Conservation (phyloP, 2,113 vertebrate species). For the Pagrus major region DNA sequence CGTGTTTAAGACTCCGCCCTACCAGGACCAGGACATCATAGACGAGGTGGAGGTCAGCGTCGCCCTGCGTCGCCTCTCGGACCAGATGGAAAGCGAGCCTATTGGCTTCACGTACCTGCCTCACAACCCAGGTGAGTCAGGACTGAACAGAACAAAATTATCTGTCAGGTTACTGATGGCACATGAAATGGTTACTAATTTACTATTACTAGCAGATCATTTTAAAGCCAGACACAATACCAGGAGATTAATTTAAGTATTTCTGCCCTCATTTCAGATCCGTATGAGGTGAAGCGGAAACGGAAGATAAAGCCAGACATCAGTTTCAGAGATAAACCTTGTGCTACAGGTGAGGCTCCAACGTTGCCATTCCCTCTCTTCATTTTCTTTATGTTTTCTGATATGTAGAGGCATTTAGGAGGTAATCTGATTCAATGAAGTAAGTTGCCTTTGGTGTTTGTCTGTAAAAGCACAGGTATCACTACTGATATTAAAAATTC, state of each 20-base stretch:
- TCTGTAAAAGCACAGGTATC: background rate
- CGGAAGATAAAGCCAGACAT: constrained; percentile 79
- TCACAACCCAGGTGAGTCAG: constrained; percentile 83
- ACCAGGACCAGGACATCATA: constrained; percentile 87
- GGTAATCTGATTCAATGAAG: background rate
- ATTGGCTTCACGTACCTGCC: constrained; percentile 90
- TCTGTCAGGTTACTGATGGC: background rate
- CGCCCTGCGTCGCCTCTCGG: constrained; percentile 88
- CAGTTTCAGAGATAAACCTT: constrained; percentile 71
- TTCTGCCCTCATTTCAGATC: constrained; percentile 76
- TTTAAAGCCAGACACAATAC: background rate
- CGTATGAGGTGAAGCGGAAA: constrained; percentile 85
- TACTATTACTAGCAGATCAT: background rate
- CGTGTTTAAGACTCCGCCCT: constrained; percentile 92
- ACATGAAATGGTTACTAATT: background rate
- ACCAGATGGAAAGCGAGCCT: constrained; percentile 91
- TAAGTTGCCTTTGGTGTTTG: background rate
- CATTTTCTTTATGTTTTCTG: background rate
- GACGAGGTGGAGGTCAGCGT: constrained; percentile 88
- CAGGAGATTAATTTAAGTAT: background rate
- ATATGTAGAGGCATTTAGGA: background rate
- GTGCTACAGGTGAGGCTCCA: constrained; percentile 68
- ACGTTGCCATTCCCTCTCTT: fast-evolving
- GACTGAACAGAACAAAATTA: background rate
- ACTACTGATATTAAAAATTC: too few species aligned